Conservation (phyloP, 2,888 invertebrate species). For the Hydrotaea cyrtoneurina region DNA sequence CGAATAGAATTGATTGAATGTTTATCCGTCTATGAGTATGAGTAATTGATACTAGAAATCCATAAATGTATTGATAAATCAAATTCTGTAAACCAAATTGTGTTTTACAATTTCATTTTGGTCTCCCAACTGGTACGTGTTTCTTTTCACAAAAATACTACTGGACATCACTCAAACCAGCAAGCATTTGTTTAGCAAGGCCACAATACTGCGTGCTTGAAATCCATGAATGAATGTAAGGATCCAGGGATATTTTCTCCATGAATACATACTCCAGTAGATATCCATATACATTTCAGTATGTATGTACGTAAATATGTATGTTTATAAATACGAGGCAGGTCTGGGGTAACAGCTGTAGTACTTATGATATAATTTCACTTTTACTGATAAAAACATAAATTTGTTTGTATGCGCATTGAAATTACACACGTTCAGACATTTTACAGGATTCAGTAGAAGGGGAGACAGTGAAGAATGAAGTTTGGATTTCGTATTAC, state of each 20-base stretch:
- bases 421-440: background rate
- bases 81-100: background rate
- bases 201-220: constrained; percentile 1
- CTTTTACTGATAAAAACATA: constrained; percentile 6
- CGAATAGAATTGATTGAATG: constrained; percentile 3
- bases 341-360: background rate
- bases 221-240: constrained; percentile 12
- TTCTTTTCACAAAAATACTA: background rate
- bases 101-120: background rate
- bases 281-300: background rate
- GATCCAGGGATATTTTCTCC: background rate
- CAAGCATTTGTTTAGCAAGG: background rate
- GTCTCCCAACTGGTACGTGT: background rate
- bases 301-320: too few relatives aligned
- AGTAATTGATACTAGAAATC: constrained; percentile 3
- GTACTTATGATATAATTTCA: constrained; percentile 10
- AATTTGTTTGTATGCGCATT: background rate
- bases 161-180: background rate
- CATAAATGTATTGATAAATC: background rate
- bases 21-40: background rate
- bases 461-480: too few relatives aligned
- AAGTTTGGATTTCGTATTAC: background rate
- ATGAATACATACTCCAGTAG: background rate
- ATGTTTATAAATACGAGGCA: too few relatives aligned
- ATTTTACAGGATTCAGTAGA: background rate